Conservation (phyloP, 2,888 invertebrate species). For the Caenorhabditis wallacei region DNA sequence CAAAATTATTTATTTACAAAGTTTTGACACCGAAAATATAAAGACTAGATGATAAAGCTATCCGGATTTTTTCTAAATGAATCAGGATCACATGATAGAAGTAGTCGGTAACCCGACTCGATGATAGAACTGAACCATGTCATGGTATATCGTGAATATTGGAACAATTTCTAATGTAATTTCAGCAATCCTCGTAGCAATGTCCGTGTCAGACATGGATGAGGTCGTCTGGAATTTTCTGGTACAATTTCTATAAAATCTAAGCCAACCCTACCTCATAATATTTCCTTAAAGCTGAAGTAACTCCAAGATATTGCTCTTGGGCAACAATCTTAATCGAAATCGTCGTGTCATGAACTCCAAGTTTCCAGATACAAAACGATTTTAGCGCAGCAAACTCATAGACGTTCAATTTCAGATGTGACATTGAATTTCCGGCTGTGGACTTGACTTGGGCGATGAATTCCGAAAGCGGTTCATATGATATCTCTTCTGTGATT, state of each 20-base stretch:
- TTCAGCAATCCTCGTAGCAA: constrained; percentile 55
- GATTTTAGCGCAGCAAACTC: constrained; percentile 69
- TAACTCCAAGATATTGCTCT: constrained; percentile 47
- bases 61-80: no score
- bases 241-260: background rate
- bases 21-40: no score
- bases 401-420: constrained; percentile 51
- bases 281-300: constrained; percentile 45
- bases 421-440: background rate
- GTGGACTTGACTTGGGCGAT: constrained; percentile 14
- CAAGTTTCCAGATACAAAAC: constrained; percentile 67
- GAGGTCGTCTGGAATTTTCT: constrained; percentile 1
- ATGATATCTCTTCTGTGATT: background rate
- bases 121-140: constrained; percentile 20
- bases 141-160: constrained; percentile 27
- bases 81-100: no score
- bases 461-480: background rate
- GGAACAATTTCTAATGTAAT: constrained; percentile 55
- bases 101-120: background rate
- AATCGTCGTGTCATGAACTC: constrained; percentile 51
- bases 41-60: no score
- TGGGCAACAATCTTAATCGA: constrained; percentile 49
- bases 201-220: constrained; percentile 3
- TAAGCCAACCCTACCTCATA: constrained; percentile 32
- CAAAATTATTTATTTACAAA: no score